Evolutionary conservation across 2,888 invertebrate genomes (phyloP).

Genomic region (Euproctis similis): DNA sequence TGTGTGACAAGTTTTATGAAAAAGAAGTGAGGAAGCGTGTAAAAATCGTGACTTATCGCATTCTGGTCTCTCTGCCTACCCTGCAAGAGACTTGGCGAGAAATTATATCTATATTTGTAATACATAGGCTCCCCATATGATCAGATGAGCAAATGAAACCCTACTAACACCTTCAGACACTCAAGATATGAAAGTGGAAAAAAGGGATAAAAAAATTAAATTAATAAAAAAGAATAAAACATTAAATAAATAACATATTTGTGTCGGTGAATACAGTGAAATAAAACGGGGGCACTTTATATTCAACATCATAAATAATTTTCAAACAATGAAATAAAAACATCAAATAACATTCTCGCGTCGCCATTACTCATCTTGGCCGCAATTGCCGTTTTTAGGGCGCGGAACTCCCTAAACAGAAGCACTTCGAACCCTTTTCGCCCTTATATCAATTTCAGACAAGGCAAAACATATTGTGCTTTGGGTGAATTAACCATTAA

Average conservation of each 20-base stretch:
- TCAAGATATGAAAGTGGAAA: no score
- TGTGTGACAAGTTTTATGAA: no score
- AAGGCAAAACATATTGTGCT: neutral
- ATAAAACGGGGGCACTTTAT: conserved; percentile 3
- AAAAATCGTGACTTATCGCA: no score
- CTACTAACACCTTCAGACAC: no score
- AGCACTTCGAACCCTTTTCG: conserved; percentile 16
- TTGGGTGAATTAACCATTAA: no score
- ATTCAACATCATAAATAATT: conserved; percentile 6
- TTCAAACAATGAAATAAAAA: conserved; percentile 6
- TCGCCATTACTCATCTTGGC: conserved; percentile 15
- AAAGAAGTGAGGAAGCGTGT: no score
- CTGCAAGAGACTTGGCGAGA: no score
- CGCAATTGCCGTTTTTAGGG: conserved; percentile 17
- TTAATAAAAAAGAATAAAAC: neutral
- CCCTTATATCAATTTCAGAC: neutral
- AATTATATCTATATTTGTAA: no score
- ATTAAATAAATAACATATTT: conserved; percentile 1
- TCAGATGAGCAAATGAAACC: no score
- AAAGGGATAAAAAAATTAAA: no score
- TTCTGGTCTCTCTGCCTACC: no score
- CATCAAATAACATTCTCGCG: conserved; percentile 6
- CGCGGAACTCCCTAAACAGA: conserved; percentile 16
- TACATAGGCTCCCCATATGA: no score
- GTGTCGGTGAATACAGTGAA: conserved; percentile 2